Percentiles rank a stretch among this genome's conserved stretches.
Conservation (phyloP, 2,113 vertebrate species). For the Actenoides lindsayi region DNA sequence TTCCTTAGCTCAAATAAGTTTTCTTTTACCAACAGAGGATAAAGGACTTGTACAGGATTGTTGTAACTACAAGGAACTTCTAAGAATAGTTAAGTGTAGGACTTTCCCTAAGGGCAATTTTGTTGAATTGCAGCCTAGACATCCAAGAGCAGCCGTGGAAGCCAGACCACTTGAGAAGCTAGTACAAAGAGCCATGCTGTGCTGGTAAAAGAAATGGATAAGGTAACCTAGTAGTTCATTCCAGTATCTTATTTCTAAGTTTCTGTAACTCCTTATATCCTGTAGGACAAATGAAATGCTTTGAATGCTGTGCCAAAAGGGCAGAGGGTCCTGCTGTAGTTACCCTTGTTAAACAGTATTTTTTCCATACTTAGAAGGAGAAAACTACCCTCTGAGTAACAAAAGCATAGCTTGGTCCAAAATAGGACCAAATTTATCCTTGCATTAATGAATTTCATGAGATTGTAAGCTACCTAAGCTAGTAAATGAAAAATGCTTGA, state of each 20-base stretch:
- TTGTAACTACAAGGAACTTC: slow-evolving; percentile 47
- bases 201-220: slow-evolving; percentile 33
- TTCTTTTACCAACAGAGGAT: slow-evolving; percentile 30
- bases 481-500: background rate
- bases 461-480: background rate
- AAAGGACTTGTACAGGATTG: slow-evolving; percentile 7
- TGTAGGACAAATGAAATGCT: slow-evolving; percentile 62
- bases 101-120: slow-evolving; percentile 8
- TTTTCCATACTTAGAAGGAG: background rate
- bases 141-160: slow-evolving; percentile 49
- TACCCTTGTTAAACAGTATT: background rate
- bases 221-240: slow-evolving; percentile 33
- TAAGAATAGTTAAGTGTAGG: slow-evolving; percentile 39
- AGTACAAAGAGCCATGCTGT: slow-evolving; percentile 55
- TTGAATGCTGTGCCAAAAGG: background rate
- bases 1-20: background rate
- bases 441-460: background rate
- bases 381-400: background rate
- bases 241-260: slow-evolving; percentile 55
- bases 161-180: background rate
- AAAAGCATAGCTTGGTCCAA: background rate
- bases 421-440: background rate
- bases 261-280: slow-evolving; percentile 48
- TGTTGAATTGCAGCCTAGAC: slow-evolving; percentile 55
- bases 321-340: background rate